Evolutionary conservation across 2,888 invertebrate genomes (phyloP).

Genomic region (Pyrrhia umbra): DNA sequence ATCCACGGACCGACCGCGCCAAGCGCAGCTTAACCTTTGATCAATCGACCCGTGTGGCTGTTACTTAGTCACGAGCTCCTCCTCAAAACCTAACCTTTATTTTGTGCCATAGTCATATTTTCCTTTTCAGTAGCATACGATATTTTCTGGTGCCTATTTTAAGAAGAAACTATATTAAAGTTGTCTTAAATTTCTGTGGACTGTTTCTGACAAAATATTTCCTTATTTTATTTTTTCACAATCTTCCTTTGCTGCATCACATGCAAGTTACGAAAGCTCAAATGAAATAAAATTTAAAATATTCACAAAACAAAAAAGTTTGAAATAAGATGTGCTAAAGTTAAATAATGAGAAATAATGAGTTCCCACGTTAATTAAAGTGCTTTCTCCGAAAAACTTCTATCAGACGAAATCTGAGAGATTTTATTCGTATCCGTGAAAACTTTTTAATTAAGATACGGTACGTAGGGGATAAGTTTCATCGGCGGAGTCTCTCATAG

Average conservation of each 20-base stretch:
- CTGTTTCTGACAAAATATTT: too few species aligned
- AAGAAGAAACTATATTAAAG: too few species aligned
- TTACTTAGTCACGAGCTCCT: too few species aligned
- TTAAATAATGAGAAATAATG: constrained; percentile 69
- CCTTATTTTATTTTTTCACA: background rate
- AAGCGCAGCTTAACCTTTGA: too few species aligned
- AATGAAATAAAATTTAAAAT: background rate
- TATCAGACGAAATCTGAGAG: constrained; percentile 60
- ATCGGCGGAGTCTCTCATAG: constrained; percentile 39
- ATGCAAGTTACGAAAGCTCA: constrained; percentile 3
- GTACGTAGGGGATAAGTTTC: constrained; percentile 46
- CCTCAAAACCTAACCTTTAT: too few species aligned
- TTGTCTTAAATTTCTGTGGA: background rate
- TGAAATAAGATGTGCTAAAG: constrained; percentile 37
- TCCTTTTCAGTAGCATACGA: too few species aligned
- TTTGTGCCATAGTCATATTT: background rate
- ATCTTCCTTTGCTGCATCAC: background rate
- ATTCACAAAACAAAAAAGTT: constrained; percentile 29
- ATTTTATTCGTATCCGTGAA: constrained; percentile 63
- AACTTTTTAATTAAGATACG: constrained; percentile 72
- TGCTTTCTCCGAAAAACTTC: constrained; percentile 63
- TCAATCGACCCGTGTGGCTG: too few species aligned
- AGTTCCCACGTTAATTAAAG: constrained; percentile 70
- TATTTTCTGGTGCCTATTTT: too few species aligned
- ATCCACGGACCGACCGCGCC: too few species aligned